These are phyloP conservation scores for Lochmaea capreae DNA, from an alignment of 2,888 invertebrate genomes.

Conservation along the genomic window DNA sequence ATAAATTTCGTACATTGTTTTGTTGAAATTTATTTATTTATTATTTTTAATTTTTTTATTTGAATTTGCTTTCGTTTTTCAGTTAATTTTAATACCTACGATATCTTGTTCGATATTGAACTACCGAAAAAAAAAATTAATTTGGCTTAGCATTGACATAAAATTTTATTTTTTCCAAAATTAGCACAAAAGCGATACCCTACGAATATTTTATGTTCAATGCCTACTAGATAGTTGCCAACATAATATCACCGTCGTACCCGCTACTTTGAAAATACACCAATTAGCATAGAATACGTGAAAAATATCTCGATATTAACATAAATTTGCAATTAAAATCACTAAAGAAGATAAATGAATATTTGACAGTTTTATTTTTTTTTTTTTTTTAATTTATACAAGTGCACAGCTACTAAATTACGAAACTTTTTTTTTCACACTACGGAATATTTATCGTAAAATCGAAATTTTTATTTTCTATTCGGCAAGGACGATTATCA, in stretches of 20 bases:
- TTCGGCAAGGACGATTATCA: constrained; percentile 22
- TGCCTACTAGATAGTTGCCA: constrained; percentile 19
- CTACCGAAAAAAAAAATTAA: not conserved
- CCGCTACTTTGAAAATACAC: constrained; percentile 35
- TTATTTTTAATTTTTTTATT: too few relatives aligned
- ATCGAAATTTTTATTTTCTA: constrained; percentile 27
- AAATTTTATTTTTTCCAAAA: not conserved
- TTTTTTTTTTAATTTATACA: constrained; percentile 36
- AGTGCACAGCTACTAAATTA: constrained; percentile 32
- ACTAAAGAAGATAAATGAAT: constrained; percentile 44
- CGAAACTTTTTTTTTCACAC: constrained; percentile 21
- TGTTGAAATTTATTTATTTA: too few relatives aligned
- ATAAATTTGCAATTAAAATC: constrained; percentile 46
- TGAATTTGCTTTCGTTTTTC: too few relatives aligned
- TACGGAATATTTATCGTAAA: constrained; percentile 6
- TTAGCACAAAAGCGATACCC: constrained; percentile 6
- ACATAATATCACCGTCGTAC: constrained; percentile 26
- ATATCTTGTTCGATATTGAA: too few relatives aligned
- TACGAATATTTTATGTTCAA: constrained; percentile 12
- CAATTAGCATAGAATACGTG: constrained; percentile 37
- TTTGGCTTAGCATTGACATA: not conserved
- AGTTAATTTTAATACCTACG: too few relatives aligned
- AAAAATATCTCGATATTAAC: constrained; percentile 42
- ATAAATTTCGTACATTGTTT: too few relatives aligned
- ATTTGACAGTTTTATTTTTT: constrained; percentile 39